Conservation (phyloP, 2,113 vertebrate species). For the Tauraco erythrolophus region DNA sequence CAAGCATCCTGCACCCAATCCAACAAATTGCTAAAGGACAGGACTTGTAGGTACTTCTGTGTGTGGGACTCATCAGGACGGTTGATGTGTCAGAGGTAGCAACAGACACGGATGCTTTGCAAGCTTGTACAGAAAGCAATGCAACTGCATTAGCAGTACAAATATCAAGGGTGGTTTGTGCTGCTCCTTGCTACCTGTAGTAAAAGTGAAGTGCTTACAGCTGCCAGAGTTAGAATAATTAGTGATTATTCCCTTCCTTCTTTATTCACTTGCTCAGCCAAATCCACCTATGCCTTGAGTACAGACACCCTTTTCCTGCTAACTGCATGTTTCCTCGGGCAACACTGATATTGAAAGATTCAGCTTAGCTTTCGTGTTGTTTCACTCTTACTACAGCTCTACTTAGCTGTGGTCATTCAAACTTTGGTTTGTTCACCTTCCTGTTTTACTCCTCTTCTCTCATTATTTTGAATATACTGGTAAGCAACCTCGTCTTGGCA, state of each 20-base stretch:
- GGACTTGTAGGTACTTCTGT: not conserved
- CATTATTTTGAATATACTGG: not conserved
- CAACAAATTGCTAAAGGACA: not conserved
- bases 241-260: not conserved
- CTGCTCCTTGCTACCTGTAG: not conserved
- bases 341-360: not conserved
- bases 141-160: not conserved
- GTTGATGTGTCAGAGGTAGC: fast-evolving
- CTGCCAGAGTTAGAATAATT: not conserved
- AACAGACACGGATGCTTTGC: not conserved
- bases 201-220: not conserved
- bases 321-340: not conserved
- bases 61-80: not conserved
- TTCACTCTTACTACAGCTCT: not conserved
- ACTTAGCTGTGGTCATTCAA: not conserved
- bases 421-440: not conserved
- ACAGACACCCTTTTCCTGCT: not conserved
- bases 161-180: not conserved
- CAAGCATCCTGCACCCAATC: not conserved
- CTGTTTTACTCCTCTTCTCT: not conserved
- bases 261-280: not conserved
- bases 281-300: not conserved
- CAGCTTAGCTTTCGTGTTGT: not conserved
- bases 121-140: not conserved
- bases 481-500: not conserved